Conservation (phyloP, 92 coral and sea anemone species). For the Parazoanthus swiftii region DNA sequence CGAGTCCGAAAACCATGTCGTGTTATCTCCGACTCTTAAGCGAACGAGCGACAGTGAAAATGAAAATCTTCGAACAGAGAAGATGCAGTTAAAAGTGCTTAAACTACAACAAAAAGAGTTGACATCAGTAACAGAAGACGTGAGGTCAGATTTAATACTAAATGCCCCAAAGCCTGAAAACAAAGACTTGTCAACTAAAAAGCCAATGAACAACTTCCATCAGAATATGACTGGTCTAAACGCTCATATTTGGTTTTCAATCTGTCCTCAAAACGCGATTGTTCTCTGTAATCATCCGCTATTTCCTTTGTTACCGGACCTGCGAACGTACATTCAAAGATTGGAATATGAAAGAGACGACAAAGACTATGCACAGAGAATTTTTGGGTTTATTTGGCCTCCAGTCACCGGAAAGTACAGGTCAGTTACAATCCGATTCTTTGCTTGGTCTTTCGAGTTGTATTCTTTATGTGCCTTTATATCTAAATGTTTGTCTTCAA, state of each 20-base stretch:
- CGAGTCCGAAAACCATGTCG: not conserved
- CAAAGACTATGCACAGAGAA: not conserved
- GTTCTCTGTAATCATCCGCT: conserved; percentile 19
- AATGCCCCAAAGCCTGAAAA: not conserved
- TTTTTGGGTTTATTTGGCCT: conserved; percentile 14
- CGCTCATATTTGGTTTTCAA: conserved; percentile 19
- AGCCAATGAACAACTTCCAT: not conserved
- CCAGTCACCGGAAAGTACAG: conserved; percentile 28
- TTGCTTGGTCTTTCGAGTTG: too few species aligned
- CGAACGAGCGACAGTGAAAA: not conserved
- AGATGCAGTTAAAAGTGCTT: not conserved
- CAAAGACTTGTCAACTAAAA: not conserved
- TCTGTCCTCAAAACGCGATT: not conserved
- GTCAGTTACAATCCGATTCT: not conserved
- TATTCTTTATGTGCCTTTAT: too few species aligned
- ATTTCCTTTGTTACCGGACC: conserved; percentile 17
- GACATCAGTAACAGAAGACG: not conserved
- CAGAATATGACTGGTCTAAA: not conserved
- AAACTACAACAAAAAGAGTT: not conserved
- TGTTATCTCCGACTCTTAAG: not conserved
- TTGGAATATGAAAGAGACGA: conserved; percentile 8
- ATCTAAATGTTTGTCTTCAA: too few species aligned
- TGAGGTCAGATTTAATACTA: not conserved
- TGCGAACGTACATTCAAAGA: conserved; percentile 11
- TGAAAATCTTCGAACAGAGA: not conserved